Conservation (phyloP, 2,113 vertebrate genomes). For the Anser cygnoides region DNA sequence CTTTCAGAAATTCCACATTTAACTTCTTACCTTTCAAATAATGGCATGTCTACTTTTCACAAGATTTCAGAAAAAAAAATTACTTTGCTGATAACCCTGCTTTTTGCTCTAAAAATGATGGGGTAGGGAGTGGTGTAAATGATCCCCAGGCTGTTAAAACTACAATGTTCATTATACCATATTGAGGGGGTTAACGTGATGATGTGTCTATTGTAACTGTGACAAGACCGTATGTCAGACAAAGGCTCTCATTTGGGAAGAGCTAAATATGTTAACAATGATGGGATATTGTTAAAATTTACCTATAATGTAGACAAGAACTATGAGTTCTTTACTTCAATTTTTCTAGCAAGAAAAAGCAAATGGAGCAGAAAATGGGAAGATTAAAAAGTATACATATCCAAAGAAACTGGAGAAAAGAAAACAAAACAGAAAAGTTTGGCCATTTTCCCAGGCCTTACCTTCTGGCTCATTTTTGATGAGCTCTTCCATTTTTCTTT, state of each 20-base stretch:
- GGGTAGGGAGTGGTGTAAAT: background rate
- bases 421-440: background rate
- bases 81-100: background rate
- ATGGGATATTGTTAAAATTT: background rate
- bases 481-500: slow-evolving; percentile 99
- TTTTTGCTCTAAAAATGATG: background rate
- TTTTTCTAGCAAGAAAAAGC: background rate
- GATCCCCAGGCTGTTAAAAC: background rate
- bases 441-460: slow-evolving; percentile 73
- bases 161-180: background rate
- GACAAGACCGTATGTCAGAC: background rate
- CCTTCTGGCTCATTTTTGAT: slow-evolving; percentile 99
- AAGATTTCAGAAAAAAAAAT: background rate
- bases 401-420: background rate
- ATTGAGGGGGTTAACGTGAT: background rate
- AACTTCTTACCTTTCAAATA: background rate
- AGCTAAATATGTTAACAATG: background rate
- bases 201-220: background rate
- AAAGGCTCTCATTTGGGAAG: background rate
- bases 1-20: background rate
- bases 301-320: background rate
- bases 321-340: background rate
- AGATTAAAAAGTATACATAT: background rate
- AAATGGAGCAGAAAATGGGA: background rate
- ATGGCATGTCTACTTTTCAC: background rate